phyloP scores from a whole-genome alignment of 2,888 invertebrate genomes.

The Mythimna vitellina region DNA sequence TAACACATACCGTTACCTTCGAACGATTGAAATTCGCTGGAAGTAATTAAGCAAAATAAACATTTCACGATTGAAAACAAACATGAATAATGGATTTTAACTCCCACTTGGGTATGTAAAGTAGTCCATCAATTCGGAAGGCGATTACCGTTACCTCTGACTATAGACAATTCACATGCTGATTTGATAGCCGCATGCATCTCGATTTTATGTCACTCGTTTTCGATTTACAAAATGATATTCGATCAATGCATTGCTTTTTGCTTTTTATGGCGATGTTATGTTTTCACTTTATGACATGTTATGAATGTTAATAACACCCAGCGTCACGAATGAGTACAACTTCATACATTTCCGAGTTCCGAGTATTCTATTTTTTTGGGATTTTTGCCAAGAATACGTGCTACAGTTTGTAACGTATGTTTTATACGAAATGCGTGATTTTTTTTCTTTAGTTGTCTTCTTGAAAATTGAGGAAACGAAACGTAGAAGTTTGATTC shows the following conservation, averaged over 20 bases:
- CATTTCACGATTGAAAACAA: conserved; percentile 51
- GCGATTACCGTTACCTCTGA: conserved; percentile 39
- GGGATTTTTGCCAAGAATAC: conserved; percentile 58
- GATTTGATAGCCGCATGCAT: conserved; percentile 44
- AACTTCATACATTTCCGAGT: conserved; percentile 48
- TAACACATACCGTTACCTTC: conserved; percentile 25
- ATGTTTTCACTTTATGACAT: conserved; percentile 41
- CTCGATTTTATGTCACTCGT: conserved; percentile 46
- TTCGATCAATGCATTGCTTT: conserved; percentile 44
- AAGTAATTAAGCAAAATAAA: conserved; percentile 53
- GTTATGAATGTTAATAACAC: conserved; percentile 47
- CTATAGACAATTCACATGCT: conserved; percentile 43
- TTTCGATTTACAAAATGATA: conserved; percentile 51
- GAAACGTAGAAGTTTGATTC: background rate
- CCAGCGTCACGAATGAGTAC: conserved; percentile 46
- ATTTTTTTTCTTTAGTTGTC: conserved; percentile 13
- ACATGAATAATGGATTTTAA: conserved; percentile 45
- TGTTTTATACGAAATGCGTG: conserved; percentile 22
- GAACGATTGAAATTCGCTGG: conserved; percentile 41
- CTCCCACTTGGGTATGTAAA: conserved; percentile 43
- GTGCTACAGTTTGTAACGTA: conserved; percentile 35
- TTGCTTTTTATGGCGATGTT: conserved; percentile 43
- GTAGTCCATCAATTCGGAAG: conserved; percentile 47
- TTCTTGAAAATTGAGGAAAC: conserved; percentile 29
- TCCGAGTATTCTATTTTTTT: conserved; percentile 54